phyloP scores from a whole-genome alignment of 2,797 vertebrate genomes.

The Sebastes matsubarae region DNA sequence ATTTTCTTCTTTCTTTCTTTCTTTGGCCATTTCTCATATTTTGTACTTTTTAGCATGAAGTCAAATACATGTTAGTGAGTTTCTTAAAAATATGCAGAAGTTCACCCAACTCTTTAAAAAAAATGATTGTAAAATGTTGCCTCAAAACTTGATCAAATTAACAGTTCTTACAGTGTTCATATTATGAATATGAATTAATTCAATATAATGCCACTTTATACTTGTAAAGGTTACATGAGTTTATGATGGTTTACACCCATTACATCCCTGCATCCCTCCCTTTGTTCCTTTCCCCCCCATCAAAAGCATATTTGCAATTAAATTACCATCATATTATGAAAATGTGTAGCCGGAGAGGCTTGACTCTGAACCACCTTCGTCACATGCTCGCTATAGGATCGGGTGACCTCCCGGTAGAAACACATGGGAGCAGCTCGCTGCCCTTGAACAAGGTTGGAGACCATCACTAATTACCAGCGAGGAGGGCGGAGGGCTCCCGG shows the following conservation, averaged over 20 bases:
- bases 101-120: not conserved
- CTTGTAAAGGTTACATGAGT: not conserved
- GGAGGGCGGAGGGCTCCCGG: conserved; percentile 8
- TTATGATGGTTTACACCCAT: not conserved
- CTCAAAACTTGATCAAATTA: not conserved
- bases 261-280: not conserved
- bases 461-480: conserved; percentile 58
- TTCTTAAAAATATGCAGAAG: not conserved
- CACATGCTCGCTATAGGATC: conserved; percentile 4
- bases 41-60: not conserved
- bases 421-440: conserved; percentile 39
- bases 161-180: not conserved
- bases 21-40: not conserved
- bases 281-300: not conserved
- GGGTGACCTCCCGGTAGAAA: conserved; percentile 43
- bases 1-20: not conserved
- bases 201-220: not conserved
- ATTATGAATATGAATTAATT: not conserved
- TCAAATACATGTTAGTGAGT: not conserved
- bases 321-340: not conserved
- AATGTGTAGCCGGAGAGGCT: not conserved
- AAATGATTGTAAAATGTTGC: not conserved
- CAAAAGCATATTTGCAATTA: not conserved
- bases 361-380: conserved; percentile 22
- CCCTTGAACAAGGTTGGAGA: conserved; percentile 69